Conservation (phyloP, 2,113 vertebrate species). For the Bos taurus region DNA sequence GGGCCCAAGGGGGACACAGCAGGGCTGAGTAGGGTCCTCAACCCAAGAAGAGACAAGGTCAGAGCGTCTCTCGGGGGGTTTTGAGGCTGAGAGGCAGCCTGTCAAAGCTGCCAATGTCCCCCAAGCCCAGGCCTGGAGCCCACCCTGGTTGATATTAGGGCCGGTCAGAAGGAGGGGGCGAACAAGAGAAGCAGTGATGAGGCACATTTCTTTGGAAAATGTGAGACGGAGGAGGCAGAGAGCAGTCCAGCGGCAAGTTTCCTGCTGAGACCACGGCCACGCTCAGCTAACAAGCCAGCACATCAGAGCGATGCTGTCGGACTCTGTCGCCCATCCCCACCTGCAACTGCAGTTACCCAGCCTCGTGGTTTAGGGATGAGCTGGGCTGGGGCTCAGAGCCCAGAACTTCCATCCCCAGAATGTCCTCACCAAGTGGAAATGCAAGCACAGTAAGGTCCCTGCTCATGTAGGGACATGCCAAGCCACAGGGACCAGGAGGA, state of each 20-base stretch:
- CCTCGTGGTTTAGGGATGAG: not conserved
- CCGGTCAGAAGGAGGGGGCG: not conserved
- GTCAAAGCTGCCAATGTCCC: not conserved
- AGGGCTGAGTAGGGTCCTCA: not conserved
- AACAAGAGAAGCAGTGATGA: not conserved
- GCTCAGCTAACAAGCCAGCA: not conserved
- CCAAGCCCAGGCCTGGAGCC: not conserved
- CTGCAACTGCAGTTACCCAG: not conserved
- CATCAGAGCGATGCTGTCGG: not conserved
- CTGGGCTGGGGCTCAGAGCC: not conserved
- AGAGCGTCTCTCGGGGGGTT: not conserved
- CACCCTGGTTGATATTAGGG: not conserved
- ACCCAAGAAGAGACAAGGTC: too few relatives aligned
- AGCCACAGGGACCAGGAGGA: not conserved
- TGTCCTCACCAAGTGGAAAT: not conserved
- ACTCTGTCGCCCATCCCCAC: not conserved
- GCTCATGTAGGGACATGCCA: accelerated
- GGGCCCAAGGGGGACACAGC: not conserved
- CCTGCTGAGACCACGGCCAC: not conserved
- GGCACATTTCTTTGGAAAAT: not conserved
- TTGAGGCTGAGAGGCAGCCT: not conserved
- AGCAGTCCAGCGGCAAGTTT: not conserved
- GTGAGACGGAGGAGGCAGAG: not conserved
- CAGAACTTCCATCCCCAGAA: not conserved
- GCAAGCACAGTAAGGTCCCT: not conserved